Percentiles rank a stretch among this genome's conserved stretches.
Conservation (phyloP, 1,140 invertebrate genomes). For the Neoseiulus cucumeris region DNA sequence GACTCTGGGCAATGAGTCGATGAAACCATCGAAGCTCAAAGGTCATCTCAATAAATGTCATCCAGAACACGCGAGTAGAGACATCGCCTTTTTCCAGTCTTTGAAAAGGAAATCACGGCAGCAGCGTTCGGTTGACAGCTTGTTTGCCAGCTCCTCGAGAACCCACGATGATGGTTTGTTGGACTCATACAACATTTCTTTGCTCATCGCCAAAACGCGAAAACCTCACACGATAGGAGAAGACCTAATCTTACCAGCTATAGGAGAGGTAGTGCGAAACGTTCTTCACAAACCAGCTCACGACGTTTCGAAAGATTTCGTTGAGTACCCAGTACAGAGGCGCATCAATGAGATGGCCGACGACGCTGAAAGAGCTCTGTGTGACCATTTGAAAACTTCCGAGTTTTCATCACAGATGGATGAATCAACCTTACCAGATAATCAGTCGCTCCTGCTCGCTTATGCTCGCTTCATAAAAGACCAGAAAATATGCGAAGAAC, state of each 20-base stretch:
- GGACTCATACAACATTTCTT: constrained; percentile 18
- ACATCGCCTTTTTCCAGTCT: constrained; percentile 13
- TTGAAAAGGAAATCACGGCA: constrained; percentile 9
- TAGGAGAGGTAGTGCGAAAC: constrained; percentile 12
- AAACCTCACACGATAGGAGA: constrained; percentile 18
- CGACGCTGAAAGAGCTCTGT: constrained; percentile 13
- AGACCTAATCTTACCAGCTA: constrained; percentile 14
- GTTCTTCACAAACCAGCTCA: constrained; percentile 13
- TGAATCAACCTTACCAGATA: constrained; percentile 18
- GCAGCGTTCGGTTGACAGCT: neutral
- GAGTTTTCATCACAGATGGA: constrained; percentile 18
- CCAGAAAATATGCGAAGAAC: constrained; percentile 9
- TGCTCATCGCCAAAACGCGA: constrained; percentile 17
- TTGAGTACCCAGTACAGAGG: constrained; percentile 16
- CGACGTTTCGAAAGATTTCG: constrained; percentile 14
- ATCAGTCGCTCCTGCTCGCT: constrained; percentile 16
- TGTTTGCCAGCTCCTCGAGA: neutral
- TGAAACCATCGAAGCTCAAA: constrained; percentile 13
- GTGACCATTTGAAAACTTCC: constrained; percentile 12
- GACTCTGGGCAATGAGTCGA: constrained; percentile 13
- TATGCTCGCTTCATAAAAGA: constrained; percentile 14
- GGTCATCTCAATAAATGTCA: constrained; percentile 13
- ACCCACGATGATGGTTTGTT: constrained; percentile 13
- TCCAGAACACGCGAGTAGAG: neutral
- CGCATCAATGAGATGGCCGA: constrained; percentile 13